Percentiles rank a stretch among this genome's conserved stretches.
These are phyloP conservation scores for Cichladusa arquata DNA, from an alignment of 2,113 vertebrate genomes.

Conservation along the genomic window DNA sequence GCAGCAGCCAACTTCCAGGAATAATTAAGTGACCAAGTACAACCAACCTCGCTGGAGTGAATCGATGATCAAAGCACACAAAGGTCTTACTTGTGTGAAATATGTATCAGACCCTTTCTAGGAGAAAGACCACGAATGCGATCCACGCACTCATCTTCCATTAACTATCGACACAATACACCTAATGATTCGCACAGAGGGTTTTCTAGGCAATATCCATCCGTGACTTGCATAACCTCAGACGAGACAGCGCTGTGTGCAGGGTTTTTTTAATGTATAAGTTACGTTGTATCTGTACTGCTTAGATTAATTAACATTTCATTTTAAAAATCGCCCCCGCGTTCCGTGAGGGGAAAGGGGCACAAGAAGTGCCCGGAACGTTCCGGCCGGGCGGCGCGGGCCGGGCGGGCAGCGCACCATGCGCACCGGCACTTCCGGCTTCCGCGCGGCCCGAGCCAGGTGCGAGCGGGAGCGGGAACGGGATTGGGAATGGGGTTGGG, in stretches of 20 bases:
- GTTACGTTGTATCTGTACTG: accelerated
- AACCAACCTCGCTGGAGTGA: accelerated
- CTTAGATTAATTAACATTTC: not conserved
- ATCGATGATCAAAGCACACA: not conserved
- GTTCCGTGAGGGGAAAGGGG: accelerated
- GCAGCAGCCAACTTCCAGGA: not conserved
- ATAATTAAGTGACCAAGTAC: not conserved
- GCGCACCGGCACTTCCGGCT: not conserved
- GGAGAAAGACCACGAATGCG: not conserved
- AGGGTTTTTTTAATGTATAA: accelerated
- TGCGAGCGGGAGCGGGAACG: not conserved
- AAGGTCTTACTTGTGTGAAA: not conserved
- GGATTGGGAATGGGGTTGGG: too few species aligned
- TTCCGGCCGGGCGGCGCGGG: not conserved
- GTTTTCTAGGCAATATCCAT: not conserved
- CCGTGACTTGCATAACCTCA: not conserved
- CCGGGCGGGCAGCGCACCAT: not conserved
- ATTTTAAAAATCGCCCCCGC: not conserved
- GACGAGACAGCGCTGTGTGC: not conserved
- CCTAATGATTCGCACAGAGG: not conserved
- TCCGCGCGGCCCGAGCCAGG: not conserved
- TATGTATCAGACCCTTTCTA: not conserved
- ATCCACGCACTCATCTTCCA: not conserved
- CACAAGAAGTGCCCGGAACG: not conserved
- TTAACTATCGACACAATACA: not conserved